Evolutionary conservation across 2,113 vertebrate species (phyloP).

Genomic region (Etia nguti): DNA sequence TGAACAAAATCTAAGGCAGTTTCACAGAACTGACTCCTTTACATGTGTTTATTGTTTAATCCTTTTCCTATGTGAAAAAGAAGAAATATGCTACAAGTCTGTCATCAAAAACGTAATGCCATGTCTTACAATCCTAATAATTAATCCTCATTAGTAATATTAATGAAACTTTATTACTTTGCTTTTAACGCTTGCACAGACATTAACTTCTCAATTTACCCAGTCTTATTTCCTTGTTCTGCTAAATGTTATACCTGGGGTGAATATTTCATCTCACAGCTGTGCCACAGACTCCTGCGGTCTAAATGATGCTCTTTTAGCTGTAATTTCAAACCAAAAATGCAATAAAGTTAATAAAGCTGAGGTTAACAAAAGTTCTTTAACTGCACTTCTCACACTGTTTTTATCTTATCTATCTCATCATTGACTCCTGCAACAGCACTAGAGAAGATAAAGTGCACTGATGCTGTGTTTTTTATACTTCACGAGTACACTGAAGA

Average conservation of each 20-base stretch:
- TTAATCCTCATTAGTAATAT: not conserved
- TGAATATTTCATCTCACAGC: not conserved
- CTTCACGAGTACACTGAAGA: not conserved
- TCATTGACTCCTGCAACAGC: conserved; percentile 7
- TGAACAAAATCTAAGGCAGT: not conserved
- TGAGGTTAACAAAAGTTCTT: not conserved
- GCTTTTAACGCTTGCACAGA: not conserved
- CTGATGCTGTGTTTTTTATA: not conserved
- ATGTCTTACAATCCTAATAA: not conserved
- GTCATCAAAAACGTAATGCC: not conserved
- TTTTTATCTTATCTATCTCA: not conserved
- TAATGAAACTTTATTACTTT: not conserved
- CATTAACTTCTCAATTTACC: not conserved
- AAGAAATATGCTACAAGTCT: not conserved
- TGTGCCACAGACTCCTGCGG: not conserved
- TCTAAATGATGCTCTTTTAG: not conserved
- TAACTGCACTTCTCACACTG: not conserved
- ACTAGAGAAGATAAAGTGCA: conserved; percentile 11
- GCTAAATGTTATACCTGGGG: not conserved
- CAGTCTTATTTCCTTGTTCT: not conserved
- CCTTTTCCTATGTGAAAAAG: accelerated
- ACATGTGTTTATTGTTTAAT: not conserved
- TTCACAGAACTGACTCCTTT: not conserved
- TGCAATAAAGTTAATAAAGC: not conserved
- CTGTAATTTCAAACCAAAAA: not conserved